Evolutionary conservation across 2,797 vertebrate species (phyloP).

Genomic region (Arrhamphus sclerolepis): DNA sequence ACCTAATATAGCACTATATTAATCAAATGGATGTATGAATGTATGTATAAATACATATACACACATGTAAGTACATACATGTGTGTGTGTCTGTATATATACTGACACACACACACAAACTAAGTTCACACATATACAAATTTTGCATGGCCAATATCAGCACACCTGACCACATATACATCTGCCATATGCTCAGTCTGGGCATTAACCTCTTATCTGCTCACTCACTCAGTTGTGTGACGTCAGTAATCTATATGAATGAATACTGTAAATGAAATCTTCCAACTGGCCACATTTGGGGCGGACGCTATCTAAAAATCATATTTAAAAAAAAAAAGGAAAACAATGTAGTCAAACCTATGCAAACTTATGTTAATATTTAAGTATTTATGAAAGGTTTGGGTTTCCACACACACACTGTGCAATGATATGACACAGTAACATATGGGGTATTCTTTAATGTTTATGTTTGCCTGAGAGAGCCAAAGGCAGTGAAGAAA

Average conservation of each 20-base stretch:
- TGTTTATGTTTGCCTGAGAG: neutral
- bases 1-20: too few species aligned
- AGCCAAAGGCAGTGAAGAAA: too few species aligned
- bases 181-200: neutral
- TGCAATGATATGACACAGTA: constrained; percentile 26
- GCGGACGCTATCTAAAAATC: neutral
- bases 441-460: constrained; percentile 24
- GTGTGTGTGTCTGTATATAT: too few species aligned
- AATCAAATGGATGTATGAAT: too few species aligned
- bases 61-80: too few species aligned
- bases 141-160: constrained; percentile 10
- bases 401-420: constrained; percentile 8
- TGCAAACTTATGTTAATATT: neutral
- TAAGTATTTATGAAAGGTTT: neutral
- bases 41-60: too few species aligned
- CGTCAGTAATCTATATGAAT: constrained; percentile 7
- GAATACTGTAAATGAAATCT: constrained; percentile 5
- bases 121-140: neutral
- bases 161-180: neutral
- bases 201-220: constrained; percentile 4
- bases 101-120: too few species aligned
- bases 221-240: constrained; percentile 1
- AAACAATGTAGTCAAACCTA: neutral
- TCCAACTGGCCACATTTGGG: neutral
- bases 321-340: neutral